Evolutionary conservation across 2,888 invertebrate genomes (phyloP).

Genomic region (Oscheius onirici): DNA sequence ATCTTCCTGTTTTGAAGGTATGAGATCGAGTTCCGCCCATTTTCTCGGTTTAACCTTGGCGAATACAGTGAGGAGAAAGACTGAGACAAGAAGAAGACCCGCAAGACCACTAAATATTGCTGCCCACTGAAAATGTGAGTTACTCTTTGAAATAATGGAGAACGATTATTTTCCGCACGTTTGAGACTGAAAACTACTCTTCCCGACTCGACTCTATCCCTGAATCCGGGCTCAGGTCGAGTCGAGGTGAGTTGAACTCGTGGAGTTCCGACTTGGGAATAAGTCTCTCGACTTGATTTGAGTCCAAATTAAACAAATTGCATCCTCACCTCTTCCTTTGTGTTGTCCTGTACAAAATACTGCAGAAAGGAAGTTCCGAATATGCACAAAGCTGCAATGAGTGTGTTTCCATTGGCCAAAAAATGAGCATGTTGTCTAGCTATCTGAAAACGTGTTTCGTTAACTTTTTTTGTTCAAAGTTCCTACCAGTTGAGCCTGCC

Average conservation of each 20-base stretch:
- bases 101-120: not conserved
- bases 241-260: too few species aligned
- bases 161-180: too few species aligned
- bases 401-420: constrained; percentile 45
- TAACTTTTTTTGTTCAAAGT: too few species aligned
- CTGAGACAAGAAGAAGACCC: not conserved
- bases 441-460: constrained; percentile 37
- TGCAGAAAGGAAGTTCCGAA: constrained; percentile 37
- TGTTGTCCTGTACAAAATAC: constrained; percentile 40
- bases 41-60: not conserved
- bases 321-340: constrained; percentile 36
- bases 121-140: not conserved
- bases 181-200: too few species aligned
- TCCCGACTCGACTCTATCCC: too few species aligned
- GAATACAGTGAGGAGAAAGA: not conserved
- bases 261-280: too few species aligned
- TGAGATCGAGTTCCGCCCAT: not conserved
- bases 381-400: constrained; percentile 41
- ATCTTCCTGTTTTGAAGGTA: not conserved
- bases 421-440: constrained; percentile 43
- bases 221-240: too few species aligned
- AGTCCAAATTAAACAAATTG: too few species aligned
- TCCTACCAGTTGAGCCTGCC: constrained; percentile 30
- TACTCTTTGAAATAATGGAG: too few species aligned
- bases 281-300: too few species aligned